A percentile compares a stretch with the other conserved stretches of the same genome.
Conservation (phyloP, 1,140 invertebrate species). For the Bombyx mandarina region DNA sequence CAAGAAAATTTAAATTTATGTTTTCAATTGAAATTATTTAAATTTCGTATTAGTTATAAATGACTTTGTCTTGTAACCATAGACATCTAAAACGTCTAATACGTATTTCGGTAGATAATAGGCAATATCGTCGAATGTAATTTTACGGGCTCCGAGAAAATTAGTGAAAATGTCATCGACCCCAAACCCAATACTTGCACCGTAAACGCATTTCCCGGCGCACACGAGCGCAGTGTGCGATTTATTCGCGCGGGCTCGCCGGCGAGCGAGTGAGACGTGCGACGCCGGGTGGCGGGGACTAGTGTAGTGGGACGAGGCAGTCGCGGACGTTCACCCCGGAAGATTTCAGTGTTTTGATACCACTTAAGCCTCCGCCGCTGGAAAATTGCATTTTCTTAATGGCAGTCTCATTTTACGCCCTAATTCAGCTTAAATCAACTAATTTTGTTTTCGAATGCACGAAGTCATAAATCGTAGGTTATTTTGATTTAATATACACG, state of each 20-base stretch:
- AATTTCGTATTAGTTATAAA: too few species aligned
- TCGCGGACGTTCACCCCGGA: slow-evolving; percentile 63
- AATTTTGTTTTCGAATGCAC: too few species aligned
- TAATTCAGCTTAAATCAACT: slow-evolving; percentile 48
- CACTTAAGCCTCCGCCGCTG: slow-evolving; percentile 56
- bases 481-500: slow-evolving; percentile 30
- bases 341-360: slow-evolving; percentile 69
- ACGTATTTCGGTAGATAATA: neutral
- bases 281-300: slow-evolving; percentile 41
- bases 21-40: too few species aligned
- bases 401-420: slow-evolving; percentile 63
- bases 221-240: slow-evolving; percentile 48
- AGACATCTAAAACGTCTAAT: too few species aligned
- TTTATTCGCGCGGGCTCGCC: slow-evolving; percentile 44
- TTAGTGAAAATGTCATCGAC: slow-evolving; percentile 54
- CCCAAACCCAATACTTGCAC: slow-evolving; percentile 57
- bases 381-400: slow-evolving; percentile 69
- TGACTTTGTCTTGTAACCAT: too few species aligned
- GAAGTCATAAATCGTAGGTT: neutral
- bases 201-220: slow-evolving; percentile 61
- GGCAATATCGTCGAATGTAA: neutral
- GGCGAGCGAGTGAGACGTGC: slow-evolving; percentile 23
- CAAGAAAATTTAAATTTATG: too few species aligned
- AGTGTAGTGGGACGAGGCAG: slow-evolving; percentile 43
- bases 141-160: slow-evolving; percentile 33